phyloP scores from a whole-genome alignment of 2,113 vertebrate species.

The Sigmodon hispidus region DNA sequence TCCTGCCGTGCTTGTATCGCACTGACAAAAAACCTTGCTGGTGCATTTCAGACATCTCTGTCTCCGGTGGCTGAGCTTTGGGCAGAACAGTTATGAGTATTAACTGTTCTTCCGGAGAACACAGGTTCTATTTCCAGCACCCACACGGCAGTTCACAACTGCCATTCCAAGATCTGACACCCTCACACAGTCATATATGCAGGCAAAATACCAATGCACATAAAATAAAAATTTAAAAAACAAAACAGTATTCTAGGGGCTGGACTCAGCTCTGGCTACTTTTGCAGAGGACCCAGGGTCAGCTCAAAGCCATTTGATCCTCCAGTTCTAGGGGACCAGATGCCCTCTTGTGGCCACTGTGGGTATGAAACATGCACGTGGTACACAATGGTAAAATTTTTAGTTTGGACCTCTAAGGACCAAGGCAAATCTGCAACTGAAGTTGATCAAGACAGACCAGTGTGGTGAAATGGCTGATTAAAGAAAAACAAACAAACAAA shows the following conservation, averaged over 20 bases:
- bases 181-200: background rate
- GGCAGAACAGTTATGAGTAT: too few relatives aligned
- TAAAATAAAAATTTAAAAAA: background rate
- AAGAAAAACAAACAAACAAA: background rate
- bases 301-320: background rate
- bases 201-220: background rate
- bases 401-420: background rate
- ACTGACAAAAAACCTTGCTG: too few relatives aligned
- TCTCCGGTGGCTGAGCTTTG: too few relatives aligned
- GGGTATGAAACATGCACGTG: too few relatives aligned
- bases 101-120: background rate
- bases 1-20: too few relatives aligned
- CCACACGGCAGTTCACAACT: background rate
- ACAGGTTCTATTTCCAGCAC: background rate
- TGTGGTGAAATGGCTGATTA: background rate
- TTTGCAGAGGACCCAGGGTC: background rate
- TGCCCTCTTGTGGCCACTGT: background rate
- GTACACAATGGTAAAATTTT: background rate
- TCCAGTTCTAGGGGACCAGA: background rate
- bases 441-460: background rate
- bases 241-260: background rate
- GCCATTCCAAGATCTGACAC: background rate
- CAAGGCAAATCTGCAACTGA: background rate
- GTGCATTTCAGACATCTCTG: too few relatives aligned
- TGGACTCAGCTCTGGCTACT: background rate